Conservation (phyloP, 2,888 invertebrate species). For the Ernsta delagoae region DNA sequence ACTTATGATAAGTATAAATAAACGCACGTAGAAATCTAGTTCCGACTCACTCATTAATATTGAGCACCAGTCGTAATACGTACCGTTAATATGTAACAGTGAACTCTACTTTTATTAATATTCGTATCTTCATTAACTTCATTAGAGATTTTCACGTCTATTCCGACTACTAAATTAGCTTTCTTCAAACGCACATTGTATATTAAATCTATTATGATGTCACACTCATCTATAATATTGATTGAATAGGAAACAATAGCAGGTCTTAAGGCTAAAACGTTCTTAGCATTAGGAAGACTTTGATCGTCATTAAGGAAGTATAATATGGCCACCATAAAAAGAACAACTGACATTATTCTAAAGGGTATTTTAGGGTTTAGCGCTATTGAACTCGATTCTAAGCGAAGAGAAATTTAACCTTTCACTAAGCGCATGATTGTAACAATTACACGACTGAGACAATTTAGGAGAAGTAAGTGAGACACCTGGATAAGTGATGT, state of each 20-base stretch:
- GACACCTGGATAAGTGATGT: neutral
- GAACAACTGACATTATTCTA: neutral
- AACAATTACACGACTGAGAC: neutral
- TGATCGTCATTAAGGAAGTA: too few relatives aligned
- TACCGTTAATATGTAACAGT: constrained; percentile 16
- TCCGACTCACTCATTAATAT: constrained; percentile 23
- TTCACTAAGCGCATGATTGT: neutral
- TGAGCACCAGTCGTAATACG: constrained; percentile 3
- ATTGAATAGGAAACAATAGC: too few relatives aligned
- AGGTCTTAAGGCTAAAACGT: too few relatives aligned
- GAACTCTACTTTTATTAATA: neutral
- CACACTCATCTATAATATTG: too few relatives aligned
- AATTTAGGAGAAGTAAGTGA: neutral
- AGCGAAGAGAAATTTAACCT: neutral
- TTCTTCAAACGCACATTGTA: too few relatives aligned
- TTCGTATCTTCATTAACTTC: neutral
- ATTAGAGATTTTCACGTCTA: neutral
- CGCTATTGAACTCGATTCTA: neutral
- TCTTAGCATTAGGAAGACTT: too few relatives aligned
- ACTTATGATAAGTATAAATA: too few relatives aligned
- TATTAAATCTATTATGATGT: too few relatives aligned
- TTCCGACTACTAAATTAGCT: too few relatives aligned
- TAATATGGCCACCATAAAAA: neutral
- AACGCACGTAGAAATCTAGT: constrained; percentile 23
- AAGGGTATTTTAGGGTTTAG: neutral